Evolutionary conservation across 2,113 vertebrate species (phyloP).

Genomic region (Caloenas nicobarica): DNA sequence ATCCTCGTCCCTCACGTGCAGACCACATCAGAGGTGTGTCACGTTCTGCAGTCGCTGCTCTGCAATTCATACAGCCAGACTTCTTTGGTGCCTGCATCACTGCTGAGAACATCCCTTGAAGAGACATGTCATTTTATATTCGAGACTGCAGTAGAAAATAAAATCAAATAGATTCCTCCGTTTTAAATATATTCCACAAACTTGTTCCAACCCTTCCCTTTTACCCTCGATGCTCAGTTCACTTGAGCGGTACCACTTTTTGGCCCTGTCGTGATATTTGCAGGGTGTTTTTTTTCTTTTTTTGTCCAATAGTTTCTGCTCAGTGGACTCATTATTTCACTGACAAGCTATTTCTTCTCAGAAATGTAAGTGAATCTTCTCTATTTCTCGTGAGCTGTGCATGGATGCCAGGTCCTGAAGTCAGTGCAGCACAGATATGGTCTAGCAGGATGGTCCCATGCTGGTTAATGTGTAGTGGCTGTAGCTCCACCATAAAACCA

Average conservation of each 20-base stretch:
- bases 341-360: neutral
- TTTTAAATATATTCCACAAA: neutral
- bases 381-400: neutral
- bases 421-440: neutral
- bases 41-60: neutral
- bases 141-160: neutral
- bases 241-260: neutral
- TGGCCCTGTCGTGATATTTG: neutral
- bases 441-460: neutral
- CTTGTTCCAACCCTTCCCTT: neutral
- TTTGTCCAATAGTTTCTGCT: neutral
- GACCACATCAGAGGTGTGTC: neutral
- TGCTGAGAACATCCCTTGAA: neutral
- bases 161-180: neutral
- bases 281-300: rapidly evolving
- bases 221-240: neutral
- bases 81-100: neutral
- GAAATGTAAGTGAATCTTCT: neutral
- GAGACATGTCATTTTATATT: neutral
- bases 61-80: neutral
- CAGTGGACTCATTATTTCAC: neutral
- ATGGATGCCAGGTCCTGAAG: neutral
- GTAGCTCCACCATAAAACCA: neutral
- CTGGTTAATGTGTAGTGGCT: neutral
- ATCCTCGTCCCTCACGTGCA: neutral